Base-by-base conservation (phyloP, 2,113 vertebrate genomes). In the Calidris pugnax region DNA sequence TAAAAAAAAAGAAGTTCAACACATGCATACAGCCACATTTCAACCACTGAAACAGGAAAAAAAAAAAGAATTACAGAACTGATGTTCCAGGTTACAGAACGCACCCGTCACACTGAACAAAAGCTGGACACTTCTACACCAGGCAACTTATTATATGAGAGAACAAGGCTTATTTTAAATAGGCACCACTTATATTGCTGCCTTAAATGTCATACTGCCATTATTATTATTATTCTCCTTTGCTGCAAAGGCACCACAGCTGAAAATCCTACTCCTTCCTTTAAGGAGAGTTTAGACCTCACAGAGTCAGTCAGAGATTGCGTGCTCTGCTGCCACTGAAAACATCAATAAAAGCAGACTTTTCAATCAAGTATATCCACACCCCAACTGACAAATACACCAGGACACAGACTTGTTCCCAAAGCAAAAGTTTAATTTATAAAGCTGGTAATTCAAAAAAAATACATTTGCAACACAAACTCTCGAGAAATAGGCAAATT, bases 351-450 rank as follows among this genome's bases (percentile, higher is more conserved):
- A 63, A 84, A 89, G 75, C 9, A 88, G 33, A 21, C n/a, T 86
- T 60, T 63, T 12, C 41, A 26, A 67, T 21, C 41, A 39, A 51
- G 22, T 51, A 63, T 7, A 55, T 51, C 56, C 94, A 71, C 62
- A 43, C 27, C 23, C 43, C 81, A 89, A 85, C 30, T 43, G 77
- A 89, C 67, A 94, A 91, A 96, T 63, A 89, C 56, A 1, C 90
- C 91, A 95, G 30, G 68, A 95, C 72, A 87, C 86, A 82, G 60
- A 74, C 71, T 55, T 63, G 68, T 71, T 95, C 93, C 69, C 87
- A 93, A 92, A 94, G 51, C 51, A 74, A 87, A 84, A 84, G 77
- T 95, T 94, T 93, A 92, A 92, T 91, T 93, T 56, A 75, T 24
- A 69, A 91, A 93, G 35, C 57, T 76, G 35, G 27, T 41, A 60